Conservation (phyloP, 2,113 vertebrate genomes). For the Apaloderma vittatum region DNA sequence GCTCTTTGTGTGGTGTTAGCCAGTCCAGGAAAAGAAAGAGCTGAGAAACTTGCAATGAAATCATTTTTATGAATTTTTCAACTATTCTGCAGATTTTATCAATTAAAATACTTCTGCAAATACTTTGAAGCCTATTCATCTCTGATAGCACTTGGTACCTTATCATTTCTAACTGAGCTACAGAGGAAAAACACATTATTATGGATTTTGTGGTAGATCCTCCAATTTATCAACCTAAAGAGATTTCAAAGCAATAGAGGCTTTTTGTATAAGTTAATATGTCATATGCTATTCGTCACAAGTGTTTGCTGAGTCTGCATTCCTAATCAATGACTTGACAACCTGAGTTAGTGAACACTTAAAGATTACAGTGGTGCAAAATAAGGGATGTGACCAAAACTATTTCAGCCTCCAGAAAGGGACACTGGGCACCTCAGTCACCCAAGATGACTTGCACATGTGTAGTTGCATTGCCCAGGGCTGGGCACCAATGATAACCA, state of each 20-base stretch:
- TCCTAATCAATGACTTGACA: conserved; percentile 16
- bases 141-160: conserved; percentile 11
- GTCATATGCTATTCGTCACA: not conserved
- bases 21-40: not conserved
- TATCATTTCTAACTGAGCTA: conserved; percentile 13
- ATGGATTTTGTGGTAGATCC: conserved; percentile 48
- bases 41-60: not conserved
- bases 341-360: conserved; percentile 9
- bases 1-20: not conserved
- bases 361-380: not conserved
- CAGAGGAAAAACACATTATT: conserved; percentile 31
- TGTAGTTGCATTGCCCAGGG: not conserved
- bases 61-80: not conserved
- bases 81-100: not conserved
- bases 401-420: not conserved
- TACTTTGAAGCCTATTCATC: conserved; percentile 22
- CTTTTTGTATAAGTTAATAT: not conserved
- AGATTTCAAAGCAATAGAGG: conserved; percentile 21
- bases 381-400: not conserved
- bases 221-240: conserved; percentile 41
- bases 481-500: not conserved
- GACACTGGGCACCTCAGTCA: not conserved
- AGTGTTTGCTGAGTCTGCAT: not conserved
- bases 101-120: conserved; percentile 34
- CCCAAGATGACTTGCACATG: accelerated